Conservation (phyloP, 2,888 invertebrate species). For the Catocala fraxini region DNA sequence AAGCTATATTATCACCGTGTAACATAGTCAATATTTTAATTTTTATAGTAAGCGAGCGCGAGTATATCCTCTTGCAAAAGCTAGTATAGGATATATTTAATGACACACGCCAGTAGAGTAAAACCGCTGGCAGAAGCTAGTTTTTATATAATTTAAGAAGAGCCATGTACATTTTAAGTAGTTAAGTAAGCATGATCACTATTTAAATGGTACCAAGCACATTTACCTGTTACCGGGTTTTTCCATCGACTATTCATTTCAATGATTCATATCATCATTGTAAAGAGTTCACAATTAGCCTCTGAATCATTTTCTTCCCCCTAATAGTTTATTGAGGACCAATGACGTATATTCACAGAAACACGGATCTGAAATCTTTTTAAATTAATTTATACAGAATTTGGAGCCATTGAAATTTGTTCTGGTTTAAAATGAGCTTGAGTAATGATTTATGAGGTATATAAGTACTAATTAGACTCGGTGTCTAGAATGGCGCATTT, state of each 20-base stretch:
- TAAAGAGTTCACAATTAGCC: conserved; percentile 60
- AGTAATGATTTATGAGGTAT: conserved; percentile 29
- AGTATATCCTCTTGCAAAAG: too few species aligned
- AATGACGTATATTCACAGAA: conserved; percentile 63
- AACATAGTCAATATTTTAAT: too few species aligned
- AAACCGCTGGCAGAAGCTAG: too few species aligned
- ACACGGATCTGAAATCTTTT: conserved; percentile 33
- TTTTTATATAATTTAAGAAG: too few species aligned
- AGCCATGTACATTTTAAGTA: too few species aligned
- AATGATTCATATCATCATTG: conserved; percentile 60
- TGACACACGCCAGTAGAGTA: too few species aligned
- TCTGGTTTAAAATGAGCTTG: conserved; percentile 19
- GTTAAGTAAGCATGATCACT: neutral
- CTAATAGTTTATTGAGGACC: conserved; percentile 50
- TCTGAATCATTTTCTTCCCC: conserved; percentile 60
- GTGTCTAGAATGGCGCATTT: conserved; percentile 1
- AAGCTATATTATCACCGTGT: too few species aligned
- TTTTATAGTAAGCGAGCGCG: too few species aligned
- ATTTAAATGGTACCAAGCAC: neutral
- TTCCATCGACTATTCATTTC: conserved; percentile 55
- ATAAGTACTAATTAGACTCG: conserved; percentile 1
- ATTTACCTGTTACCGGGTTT: conserved; percentile 54
- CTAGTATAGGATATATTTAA: too few species aligned
- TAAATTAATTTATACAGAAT: conserved; percentile 29
- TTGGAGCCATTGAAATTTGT: conserved; percentile 31